Conservation (phyloP, 2,797 vertebrate genomes). For the Chromobotia macracanthus region DNA sequence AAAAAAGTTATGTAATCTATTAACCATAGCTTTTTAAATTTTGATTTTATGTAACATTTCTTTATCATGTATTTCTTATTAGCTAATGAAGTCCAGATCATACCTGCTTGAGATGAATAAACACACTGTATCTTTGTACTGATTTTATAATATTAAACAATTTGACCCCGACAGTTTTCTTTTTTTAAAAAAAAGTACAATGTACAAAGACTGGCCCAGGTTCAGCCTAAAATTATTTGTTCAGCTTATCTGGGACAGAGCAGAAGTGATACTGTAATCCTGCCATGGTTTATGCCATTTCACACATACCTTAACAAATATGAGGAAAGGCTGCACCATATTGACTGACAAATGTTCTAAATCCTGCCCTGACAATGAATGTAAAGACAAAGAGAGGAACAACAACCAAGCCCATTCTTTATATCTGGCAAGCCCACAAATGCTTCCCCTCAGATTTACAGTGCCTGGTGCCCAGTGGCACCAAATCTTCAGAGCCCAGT, state of each 20-base stretch:
- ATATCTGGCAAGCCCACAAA: conserved; percentile 80
- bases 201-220: too few relatives aligned
- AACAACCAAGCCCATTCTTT: conserved; percentile 77
- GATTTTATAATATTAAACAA: too few relatives aligned
- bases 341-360: conserved; percentile 73
- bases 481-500: conserved; percentile 75
- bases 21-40: too few relatives aligned
- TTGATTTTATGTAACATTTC: too few relatives aligned
- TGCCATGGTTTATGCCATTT: conserved; percentile 59
- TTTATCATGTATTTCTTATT: too few relatives aligned
- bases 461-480: conserved; percentile 67
- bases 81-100: too few relatives aligned
- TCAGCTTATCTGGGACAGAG: neutral
- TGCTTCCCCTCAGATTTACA: conserved; percentile 77
- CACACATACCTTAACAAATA: conserved; percentile 25
- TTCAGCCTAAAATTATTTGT: neutral
- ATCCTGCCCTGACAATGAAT: conserved; percentile 74
- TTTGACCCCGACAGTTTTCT: too few relatives aligned
- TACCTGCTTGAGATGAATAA: too few relatives aligned
- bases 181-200: too few relatives aligned
- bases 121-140: too few relatives aligned
- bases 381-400: conserved; percentile 76
- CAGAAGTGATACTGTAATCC: conserved; percentile 6
- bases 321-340: conserved; percentile 32
- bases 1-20: too few relatives aligned